Evolutionary conservation across 2,888 invertebrate genomes (phyloP).

Genomic region (Sphaerophoria rueppellii): DNA sequence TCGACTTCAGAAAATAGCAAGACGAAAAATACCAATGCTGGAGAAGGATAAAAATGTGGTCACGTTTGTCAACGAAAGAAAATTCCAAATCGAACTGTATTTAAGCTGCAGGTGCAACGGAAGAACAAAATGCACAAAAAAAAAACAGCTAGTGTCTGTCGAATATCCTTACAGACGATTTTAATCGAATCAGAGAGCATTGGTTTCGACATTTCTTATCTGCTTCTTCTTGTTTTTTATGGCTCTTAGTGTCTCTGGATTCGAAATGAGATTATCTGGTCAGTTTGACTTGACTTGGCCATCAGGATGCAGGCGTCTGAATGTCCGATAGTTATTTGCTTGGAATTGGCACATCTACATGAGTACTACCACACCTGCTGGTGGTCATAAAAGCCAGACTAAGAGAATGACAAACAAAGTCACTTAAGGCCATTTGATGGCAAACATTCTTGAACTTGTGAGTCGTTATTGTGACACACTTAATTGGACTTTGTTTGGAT

Average conservation of each 20-base stretch:
- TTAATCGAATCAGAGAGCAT: slow-evolving; percentile 48
- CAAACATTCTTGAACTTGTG: background rate
- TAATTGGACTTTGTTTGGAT: slow-evolving; percentile 44
- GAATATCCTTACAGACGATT: slow-evolving; percentile 48
- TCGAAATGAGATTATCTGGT: slow-evolving; percentile 47
- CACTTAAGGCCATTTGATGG: background rate
- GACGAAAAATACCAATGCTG: background rate
- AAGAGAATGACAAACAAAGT: background rate
- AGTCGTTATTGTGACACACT: slow-evolving; percentile 33
- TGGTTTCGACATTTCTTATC: slow-evolving; percentile 15
- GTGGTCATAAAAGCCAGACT: slow-evolving; percentile 17
- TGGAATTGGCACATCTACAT: background rate
- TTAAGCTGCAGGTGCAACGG: slow-evolving; percentile 46
- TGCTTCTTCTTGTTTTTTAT: slow-evolving; percentile 16
- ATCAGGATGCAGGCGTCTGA: slow-evolving; percentile 9
- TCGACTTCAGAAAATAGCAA: background rate
- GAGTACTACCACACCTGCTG: slow-evolving; percentile 19
- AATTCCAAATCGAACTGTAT: slow-evolving; percentile 38
- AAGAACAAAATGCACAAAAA: background rate
- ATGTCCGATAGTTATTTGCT: slow-evolving; percentile 3
- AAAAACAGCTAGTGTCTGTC: background rate
- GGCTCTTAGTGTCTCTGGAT: slow-evolving; percentile 42
- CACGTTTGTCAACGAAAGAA: slow-evolving; percentile 63
- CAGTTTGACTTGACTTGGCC: slow-evolving; percentile 35
- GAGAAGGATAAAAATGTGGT: slow-evolving; percentile 57